These are phyloP conservation scores for Plecotus auritus DNA, from an alignment of 2,113 vertebrate species.

Conservation along the genomic window DNA sequence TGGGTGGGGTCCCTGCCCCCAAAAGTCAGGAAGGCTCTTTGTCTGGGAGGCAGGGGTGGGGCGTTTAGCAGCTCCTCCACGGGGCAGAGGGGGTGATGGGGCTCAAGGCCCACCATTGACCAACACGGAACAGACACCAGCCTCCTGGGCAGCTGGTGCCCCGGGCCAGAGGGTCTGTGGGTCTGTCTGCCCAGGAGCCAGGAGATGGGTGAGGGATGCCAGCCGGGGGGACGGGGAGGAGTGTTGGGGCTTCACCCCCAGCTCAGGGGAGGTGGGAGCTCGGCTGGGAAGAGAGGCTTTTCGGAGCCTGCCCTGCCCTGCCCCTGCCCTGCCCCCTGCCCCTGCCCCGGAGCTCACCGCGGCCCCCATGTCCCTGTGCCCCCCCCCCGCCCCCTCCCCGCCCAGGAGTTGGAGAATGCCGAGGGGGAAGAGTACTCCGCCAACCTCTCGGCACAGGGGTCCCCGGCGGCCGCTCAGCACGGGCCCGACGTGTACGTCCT, in stretches of 20 bases:
- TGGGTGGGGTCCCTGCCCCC: neutral
- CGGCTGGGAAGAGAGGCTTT: neutral
- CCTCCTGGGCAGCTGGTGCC: neutral
- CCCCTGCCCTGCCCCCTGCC: rapidly evolving
- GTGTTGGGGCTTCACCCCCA: neutral
- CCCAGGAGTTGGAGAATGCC: conserved; percentile 93
- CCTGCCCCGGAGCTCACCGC: neutral
- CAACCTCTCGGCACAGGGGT: conserved; percentile 87
- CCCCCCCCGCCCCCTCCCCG: neutral
- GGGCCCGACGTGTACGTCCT: conserved; percentile 95
- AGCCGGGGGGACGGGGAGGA: neutral
- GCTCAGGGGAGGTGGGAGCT: neutral
- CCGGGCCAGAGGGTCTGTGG: neutral
- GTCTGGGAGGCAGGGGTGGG: rapidly evolving
- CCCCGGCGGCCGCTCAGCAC: conserved; percentile 84
- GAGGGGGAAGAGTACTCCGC: conserved; percentile 90
- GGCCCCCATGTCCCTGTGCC: too few relatives aligned
- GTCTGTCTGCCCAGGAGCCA: neutral
- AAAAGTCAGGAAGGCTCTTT: neutral
- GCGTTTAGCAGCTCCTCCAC: neutral
- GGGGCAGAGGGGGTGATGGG: neutral
- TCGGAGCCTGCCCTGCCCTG: rapidly evolving
- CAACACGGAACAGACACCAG: neutral
- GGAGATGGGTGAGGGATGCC: neutral
- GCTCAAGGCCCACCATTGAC: rapidly evolving